phyloP scores from a whole-genome alignment of 2,797 vertebrate genomes.

The Parauchenoglanis punctatus region DNA sequence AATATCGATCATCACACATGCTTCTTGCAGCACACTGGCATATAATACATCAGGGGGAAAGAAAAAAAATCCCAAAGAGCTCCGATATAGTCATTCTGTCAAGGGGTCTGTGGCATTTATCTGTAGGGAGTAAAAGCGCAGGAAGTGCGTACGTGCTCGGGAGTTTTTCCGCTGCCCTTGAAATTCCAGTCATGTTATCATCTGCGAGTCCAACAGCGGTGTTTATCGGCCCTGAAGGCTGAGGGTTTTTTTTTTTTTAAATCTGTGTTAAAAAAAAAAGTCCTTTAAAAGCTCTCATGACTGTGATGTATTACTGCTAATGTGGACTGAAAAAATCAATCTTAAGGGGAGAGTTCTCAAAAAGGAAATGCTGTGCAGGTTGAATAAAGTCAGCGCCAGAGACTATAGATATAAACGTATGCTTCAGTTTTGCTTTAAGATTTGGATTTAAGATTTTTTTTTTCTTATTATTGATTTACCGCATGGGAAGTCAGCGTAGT shows the following conservation, averaged over 20 bases:
- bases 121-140: background rate
- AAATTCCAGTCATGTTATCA: background rate
- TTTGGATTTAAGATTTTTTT: no score
- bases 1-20: background rate
- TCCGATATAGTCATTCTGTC: background rate
- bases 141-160: background rate
- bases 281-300: background rate
- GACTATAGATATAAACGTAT: no score
- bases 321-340: background rate
- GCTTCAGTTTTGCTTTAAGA: background rate
- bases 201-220: no score
- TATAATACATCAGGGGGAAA: background rate
- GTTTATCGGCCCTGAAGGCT: background rate
- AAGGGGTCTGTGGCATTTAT: background rate
- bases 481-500: no score
- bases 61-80: background rate
- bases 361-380: background rate
- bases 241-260: background rate
- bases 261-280: background rate
- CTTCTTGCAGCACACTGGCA: background rate
- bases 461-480: no score
- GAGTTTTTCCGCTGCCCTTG: background rate
- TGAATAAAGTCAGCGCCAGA: background rate
- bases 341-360: background rate
- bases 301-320: background rate